Base-by-base conservation (phyloP, 2,888 invertebrate species). In the Trichogramma evanescens region DNA sequence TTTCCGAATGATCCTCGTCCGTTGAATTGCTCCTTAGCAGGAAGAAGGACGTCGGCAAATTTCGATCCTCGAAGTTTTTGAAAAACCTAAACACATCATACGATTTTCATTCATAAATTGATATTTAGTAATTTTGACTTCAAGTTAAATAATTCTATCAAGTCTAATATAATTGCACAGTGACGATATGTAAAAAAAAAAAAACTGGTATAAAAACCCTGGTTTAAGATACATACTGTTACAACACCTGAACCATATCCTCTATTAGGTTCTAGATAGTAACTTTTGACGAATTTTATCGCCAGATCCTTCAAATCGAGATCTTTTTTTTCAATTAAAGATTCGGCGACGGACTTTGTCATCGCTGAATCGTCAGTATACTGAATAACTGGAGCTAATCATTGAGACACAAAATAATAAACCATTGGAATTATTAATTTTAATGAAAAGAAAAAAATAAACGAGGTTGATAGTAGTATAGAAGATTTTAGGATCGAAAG, bases 1-100 rank as follows among this genome's bases (percentile, higher is more conserved):
- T 89, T 90, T n/a, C 89, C 90, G 76, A 81, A 88, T 2, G 89
- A 89, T 1, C 90, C 89, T 63, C 68, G 62, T 3, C 89, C 88
- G 67, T 80, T 74, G 73, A 88, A 89, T 71, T 88, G 87, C 66
- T 83, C 80, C 54, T 72, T 79, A 3, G 88, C 89, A 41, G 89
- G 88, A 54, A 76, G 77, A 68, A 81, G 83, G 2, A 86, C 78
- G 74, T 89, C 82, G 45, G 78, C 74, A 72, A 81, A 85, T 66
- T 84, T 81, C 48, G 74, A 78, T 54, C 77, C 78, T 63, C 80
- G 76, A 55, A 86, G 74, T 67, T 83, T 83, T 42, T 78, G 70
- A 70, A 86, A 87, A 41, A 84, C 81, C 68, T 80, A 71, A 26
- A 55, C 58, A 58, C 9, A 38, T 44, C 44, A 50, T 45, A 44